These are phyloP conservation scores for Dromococcyx pavoninus DNA, from an alignment of 2,797 vertebrate species.

Conservation along the genomic window DNA sequence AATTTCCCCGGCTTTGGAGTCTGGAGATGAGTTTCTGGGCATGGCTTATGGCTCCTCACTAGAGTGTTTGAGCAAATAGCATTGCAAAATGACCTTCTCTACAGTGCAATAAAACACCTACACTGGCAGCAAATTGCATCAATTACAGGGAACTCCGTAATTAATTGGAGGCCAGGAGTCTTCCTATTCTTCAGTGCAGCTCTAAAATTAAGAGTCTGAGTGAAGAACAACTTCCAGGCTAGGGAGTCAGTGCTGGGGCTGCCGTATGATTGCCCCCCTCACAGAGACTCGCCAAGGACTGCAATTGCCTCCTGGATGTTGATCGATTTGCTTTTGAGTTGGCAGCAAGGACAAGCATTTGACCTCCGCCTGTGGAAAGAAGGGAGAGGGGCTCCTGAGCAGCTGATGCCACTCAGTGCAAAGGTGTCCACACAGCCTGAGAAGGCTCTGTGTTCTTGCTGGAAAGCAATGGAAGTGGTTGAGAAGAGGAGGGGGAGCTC, in stretches of 20 bases:
- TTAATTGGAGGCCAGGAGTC: slow-evolving; percentile 3
- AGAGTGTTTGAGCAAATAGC: not conserved
- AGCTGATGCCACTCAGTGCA: not conserved
- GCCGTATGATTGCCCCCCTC: not conserved
- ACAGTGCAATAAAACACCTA: not conserved
- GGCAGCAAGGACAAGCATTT: not conserved
- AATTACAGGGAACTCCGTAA: slow-evolving; percentile 12
- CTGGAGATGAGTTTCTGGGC: not conserved
- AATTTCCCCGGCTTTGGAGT: not conserved
- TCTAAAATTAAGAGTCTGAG: not conserved
- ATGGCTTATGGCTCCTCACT: not conserved
- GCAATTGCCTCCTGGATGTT: not conserved
- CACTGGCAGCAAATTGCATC: slow-evolving; percentile 8
- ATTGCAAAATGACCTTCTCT: not conserved
- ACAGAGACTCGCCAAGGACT: rapidly evolving
- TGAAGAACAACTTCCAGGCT: not conserved
- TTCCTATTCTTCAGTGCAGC: not conserved
- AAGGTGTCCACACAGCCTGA: rapidly evolving
- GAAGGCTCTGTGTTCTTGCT: not conserved
- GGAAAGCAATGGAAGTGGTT: not conserved
- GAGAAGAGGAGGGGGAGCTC: not conserved
- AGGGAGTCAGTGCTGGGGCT: not conserved
- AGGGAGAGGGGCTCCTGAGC: not conserved
- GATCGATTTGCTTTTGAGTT: not conserved
- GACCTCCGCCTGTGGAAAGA: not conserved